Base-by-base conservation (phyloP, 2,888 invertebrate genomes). In the Anarsia innoxiella region DNA sequence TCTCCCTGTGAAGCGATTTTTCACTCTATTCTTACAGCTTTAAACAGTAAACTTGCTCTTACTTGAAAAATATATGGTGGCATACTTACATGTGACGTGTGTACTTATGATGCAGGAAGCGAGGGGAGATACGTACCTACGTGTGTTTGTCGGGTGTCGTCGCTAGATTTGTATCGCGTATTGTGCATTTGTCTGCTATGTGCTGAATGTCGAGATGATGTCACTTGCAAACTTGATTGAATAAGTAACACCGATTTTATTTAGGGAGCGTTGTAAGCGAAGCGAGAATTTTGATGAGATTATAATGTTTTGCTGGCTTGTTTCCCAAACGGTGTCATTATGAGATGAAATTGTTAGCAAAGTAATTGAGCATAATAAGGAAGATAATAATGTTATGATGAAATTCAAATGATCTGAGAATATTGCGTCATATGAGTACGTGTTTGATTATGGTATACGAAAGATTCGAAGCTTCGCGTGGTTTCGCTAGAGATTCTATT, bases 21-120 rank as follows among this genome's bases (percentile, higher is more conserved):
- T 58, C 39, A 58, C 75, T 63, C 51, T 76, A 70, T 58, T 46
- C 43, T 37, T 43, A 46, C 45, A 11, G 30, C 6, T 9, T 40
- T 63, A 66, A 56, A 58, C 12, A 19, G n/a, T 13, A 26, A n/a
- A 33, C 13, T 33, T 19, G 33, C 26, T 14, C n/a, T 10, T 3
- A 5, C 2, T 11, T 11, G 10, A 26, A 26, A 33, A 33, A 26
- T 26, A 26, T 11, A 15, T 14, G 1, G 25, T 23, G 63, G 68
- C 56, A 50, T 58, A 61, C 58, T 66, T 65, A 60, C 55, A 54
- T 60, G 66, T 68, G 67, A 68, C 68, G 67, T 67, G 59, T 63
- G 66, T 67, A 73, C 66, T 75, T 71, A 70, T 64, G 65, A 66
- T 70, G 66, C 75, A 77, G 78, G 77, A 79, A 78, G 62, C 68